Evolutionary conservation across 2,888 invertebrate genomes (phyloP).

Genomic region (Drosophila subsilvestris): DNA sequence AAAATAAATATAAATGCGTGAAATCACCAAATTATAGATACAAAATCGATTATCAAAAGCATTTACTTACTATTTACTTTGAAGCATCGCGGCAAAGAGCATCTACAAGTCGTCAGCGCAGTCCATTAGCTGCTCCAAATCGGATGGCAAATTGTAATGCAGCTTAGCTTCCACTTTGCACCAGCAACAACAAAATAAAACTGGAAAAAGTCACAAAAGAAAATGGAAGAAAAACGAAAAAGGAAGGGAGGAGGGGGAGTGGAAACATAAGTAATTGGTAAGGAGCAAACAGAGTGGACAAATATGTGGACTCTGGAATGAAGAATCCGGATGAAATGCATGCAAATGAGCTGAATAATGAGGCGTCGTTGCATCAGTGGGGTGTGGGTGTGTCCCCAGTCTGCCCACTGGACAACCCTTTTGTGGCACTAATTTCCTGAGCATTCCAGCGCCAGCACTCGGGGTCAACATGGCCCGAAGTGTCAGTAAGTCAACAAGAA

Average conservation of each 20-base stretch:
- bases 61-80: too few species aligned
- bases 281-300: constrained; percentile 25
- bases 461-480: constrained; percentile 44
- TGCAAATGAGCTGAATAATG: constrained; percentile 80
- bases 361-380: constrained; percentile 43
- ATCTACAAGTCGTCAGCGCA: accelerated
- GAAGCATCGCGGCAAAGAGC: neutral
- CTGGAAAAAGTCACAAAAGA: neutral
- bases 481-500: constrained; percentile 78
- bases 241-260: neutral
- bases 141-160: constrained; percentile 12
- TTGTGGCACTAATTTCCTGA: constrained; percentile 71
- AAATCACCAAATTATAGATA: too few species aligned
- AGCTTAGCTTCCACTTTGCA: constrained; percentile 12
- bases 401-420: constrained; percentile 35
- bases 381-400: neutral
- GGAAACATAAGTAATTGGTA: constrained; percentile 9
- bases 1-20: too few species aligned
- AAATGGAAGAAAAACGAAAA: constrained; percentile 1
- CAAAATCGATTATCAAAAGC: too few species aligned
- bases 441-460: constrained; percentile 22
- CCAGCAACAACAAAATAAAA: constrained; percentile 27
- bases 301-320: constrained; percentile 39
- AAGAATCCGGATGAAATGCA: constrained; percentile 54
- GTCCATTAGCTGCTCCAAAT: neutral